Percentiles rank a stretch among this genome's conserved stretches.
Conservation (phyloP, 2,888 invertebrate genomes). For the Ypsolopha scabrella region DNA sequence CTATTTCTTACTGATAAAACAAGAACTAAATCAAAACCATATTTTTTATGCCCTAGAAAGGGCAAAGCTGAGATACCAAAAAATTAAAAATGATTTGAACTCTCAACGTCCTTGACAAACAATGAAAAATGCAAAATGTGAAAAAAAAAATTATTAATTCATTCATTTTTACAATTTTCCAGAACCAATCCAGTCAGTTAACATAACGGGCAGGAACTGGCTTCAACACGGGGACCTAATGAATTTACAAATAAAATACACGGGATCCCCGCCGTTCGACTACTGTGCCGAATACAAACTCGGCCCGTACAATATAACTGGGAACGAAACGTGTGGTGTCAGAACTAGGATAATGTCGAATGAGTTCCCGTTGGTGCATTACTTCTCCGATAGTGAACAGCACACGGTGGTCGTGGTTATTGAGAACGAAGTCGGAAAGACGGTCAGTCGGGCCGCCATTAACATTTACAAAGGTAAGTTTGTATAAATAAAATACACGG, state of each 20-base stretch:
- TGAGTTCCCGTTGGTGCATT: constrained; percentile 75
- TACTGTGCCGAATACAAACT: constrained; percentile 76
- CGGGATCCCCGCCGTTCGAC: constrained; percentile 79
- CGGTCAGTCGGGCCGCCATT: constrained; percentile 77
- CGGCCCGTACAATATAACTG: constrained; percentile 78
- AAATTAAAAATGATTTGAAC: too few relatives aligned
- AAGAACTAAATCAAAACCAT: too few relatives aligned
- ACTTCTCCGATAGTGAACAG: constrained; percentile 76
- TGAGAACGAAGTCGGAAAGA: constrained; percentile 80
- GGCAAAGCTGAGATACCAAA: too few relatives aligned
- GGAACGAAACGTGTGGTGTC: constrained; percentile 78
- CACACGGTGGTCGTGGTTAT: constrained; percentile 85
- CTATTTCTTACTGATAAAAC: too few relatives aligned
- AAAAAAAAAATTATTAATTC: too few relatives aligned
- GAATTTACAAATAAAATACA: constrained; percentile 77
- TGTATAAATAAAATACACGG: constrained; percentile 78
- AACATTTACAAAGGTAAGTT: constrained; percentile 85
- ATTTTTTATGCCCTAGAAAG: too few relatives aligned
- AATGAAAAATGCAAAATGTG: too few relatives aligned
- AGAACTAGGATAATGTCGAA: constrained; percentile 56
- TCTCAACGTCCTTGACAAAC: too few relatives aligned
- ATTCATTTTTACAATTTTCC: not conserved
- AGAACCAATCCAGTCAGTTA: constrained; percentile 78
- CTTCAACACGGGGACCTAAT: constrained; percentile 84
- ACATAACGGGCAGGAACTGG: constrained; percentile 83